Evolutionary conservation across 1,140 invertebrate genomes (phyloP).

Genomic region (Tetragonula clypearis): DNA sequence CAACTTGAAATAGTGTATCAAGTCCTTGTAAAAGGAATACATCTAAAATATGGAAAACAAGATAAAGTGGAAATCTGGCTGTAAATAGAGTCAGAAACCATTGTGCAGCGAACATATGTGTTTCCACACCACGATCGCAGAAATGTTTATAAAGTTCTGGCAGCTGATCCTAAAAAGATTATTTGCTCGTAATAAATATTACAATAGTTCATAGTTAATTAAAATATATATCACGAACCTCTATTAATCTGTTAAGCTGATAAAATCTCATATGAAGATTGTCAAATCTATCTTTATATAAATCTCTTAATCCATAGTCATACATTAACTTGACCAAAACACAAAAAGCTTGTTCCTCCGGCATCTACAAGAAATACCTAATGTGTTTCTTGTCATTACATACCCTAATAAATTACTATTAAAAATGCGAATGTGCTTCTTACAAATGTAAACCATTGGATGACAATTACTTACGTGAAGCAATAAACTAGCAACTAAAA

Average conservation of each 20-base stretch:
- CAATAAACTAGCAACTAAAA: slow-evolving; percentile 96
- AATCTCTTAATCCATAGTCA: slow-evolving; percentile 95
- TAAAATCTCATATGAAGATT: slow-evolving; percentile 97
- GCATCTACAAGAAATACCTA: slow-evolving; percentile 89
- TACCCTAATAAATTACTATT: slow-evolving; percentile 14
- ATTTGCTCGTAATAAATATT: slow-evolving; percentile 21
- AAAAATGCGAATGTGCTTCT: background rate
- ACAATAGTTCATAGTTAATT: background rate
- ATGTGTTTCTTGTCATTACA: slow-evolving; percentile 41
- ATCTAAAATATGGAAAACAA: slow-evolving; percentile 99
- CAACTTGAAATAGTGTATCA: slow-evolving; percentile 97
- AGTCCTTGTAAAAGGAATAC: slow-evolving; percentile 97
- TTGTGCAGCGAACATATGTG: slow-evolving; percentile 99
- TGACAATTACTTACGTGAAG: slow-evolving; percentile 90
- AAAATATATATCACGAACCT: slow-evolving; percentile 83
- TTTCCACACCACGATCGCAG: slow-evolving; percentile 94
- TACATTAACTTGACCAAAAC: slow-evolving; percentile 98
- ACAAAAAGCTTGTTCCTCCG: slow-evolving; percentile 99
- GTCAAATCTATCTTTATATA: slow-evolving; percentile 98
- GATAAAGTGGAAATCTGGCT: slow-evolving; percentile 97
- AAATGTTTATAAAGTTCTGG: slow-evolving; percentile 96
- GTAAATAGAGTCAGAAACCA: slow-evolving; percentile 99
- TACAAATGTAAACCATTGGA: slow-evolving; percentile 32
- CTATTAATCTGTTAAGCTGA: slow-evolving; percentile 97
- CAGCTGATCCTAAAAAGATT: slow-evolving; percentile 90